Conservation (phyloP, 1,140 invertebrate genomes). For the Bursaphelenchus mucronatus region DNA sequence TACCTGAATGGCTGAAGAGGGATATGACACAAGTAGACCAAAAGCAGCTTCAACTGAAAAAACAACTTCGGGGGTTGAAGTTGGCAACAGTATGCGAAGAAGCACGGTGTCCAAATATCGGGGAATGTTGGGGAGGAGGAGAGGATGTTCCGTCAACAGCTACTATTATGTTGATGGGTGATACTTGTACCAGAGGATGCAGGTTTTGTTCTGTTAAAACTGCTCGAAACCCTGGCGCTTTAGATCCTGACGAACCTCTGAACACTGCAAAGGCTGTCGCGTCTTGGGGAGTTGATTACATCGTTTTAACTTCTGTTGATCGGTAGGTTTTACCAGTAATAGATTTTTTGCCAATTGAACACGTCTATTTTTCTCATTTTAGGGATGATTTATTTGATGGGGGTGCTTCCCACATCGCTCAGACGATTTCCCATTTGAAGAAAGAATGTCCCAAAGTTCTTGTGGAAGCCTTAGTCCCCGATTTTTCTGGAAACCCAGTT, state of each 20-base stretch:
- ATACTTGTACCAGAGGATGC: conserved; percentile 63
- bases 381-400: conserved; percentile 58
- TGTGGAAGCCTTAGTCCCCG: conserved; percentile 93
- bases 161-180: conserved; percentile 68
- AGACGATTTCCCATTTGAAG: conserved; percentile 52
- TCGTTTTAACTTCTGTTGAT: conserved; percentile 95
- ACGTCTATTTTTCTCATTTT: conserved; percentile 26
- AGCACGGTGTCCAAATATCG: conserved; percentile 96
- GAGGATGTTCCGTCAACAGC: conserved; percentile 66
- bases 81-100: conserved; percentile 97
- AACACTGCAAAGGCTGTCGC: conserved; percentile 88
- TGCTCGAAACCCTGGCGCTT: conserved; percentile 77
- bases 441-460: conserved; percentile 74
- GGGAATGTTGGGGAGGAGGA: conserved; percentile 88
- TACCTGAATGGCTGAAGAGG: conserved; percentile 95
- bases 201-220: conserved; percentile 94
- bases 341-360: conserved; percentile 2
- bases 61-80: conserved; percentile 79
- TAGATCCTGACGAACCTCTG: conserved; percentile 81
- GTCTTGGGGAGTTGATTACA: conserved; percentile 91
- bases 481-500: conserved; percentile 80
- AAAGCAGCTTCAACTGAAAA: conserved; percentile 76
- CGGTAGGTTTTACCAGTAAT: conserved; percentile 68
- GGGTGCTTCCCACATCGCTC: conserved; percentile 53
- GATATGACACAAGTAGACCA: conserved; percentile 74